Evolutionary conservation across 2,797 vertebrate species (phyloP).

Genomic region (Chiloscyllium punctatum): DNA sequence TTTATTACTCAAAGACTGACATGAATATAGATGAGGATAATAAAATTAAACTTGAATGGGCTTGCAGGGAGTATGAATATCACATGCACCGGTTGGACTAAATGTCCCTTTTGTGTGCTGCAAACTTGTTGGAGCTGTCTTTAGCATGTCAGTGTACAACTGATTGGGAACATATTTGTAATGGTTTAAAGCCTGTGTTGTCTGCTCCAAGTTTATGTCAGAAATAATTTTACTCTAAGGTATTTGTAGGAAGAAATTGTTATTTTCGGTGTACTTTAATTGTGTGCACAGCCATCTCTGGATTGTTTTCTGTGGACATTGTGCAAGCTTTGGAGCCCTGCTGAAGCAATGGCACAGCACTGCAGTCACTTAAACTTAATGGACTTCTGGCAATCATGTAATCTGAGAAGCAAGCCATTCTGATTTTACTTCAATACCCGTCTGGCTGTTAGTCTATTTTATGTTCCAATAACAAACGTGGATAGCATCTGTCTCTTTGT

Average conservation of each 20-base stretch:
- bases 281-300: background rate
- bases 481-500: background rate
- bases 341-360: constrained; percentile 3
- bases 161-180: background rate
- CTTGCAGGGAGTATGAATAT: too few relatives aligned
- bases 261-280: background rate
- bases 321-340: background rate
- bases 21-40: too few relatives aligned
- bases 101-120: background rate
- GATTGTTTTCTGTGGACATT: too few relatives aligned
- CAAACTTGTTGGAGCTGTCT: background rate
- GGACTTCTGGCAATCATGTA: background rate
- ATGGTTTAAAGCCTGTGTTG: background rate
- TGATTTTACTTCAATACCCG: background rate
- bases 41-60: too few relatives aligned
- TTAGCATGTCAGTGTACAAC: background rate
- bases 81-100: too few relatives aligned
- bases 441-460: background rate
- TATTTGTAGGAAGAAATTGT: background rate
- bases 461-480: background rate
- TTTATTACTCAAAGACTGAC: background rate
- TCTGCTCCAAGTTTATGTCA: background rate
- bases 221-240: background rate
- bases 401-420: background rate
- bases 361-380: background rate